Evolutionary conservation across 92 coral and sea anemone genomes (phyloP), one percentile per base, ranked within the genome.

Genomic region (Epizoanthus ramosus): DNA sequence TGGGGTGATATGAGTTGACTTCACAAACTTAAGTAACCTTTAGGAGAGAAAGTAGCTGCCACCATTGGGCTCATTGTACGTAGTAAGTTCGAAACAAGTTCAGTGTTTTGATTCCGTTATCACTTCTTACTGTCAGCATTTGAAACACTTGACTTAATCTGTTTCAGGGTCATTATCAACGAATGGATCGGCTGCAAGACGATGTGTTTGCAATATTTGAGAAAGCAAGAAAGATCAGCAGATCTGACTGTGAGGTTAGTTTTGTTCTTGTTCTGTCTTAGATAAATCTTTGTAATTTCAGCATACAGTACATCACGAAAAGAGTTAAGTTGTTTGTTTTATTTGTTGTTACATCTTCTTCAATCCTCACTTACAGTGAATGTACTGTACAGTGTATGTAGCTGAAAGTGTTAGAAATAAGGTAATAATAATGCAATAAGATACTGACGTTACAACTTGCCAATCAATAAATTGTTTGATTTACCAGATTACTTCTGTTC

Each of bases 131-230:
- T 57, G 14, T 17, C 35, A 33, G 12, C 37, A n/a, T 0, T 10
- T 45, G 71, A 31, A 57, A 24, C 2, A 10, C 15, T 1, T 57
- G 50, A 37, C 13, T 21, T 25, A 33, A 24, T 14, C 17, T 63
- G 71, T 58, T 85, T 2, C 39, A 95, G 98, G 91, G 93, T 17
- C 87, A 88, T 71, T 97, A 97, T 86, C 89, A 84, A 73, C 90
- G 99, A 72, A 87, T 97, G 71, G 99, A 97, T 85, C 92, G 90
- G 31, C 83, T 94, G 33, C 99, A 97, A 61, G 99, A 97, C 73
- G 99, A 97, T 64, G 41, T 97, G 64, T 97, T 94, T 88, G 88
- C 99, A 22, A 83, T 97, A 63, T 89, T 97, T 81, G 99, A 97
- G 85, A 94, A 94, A 67, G 97, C 95, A 28, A 89, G 99, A 76